A percentile compares a stretch with the other conserved stretches of the same genome.
These are phyloP conservation scores for Zeuzera pyrina DNA, from an alignment of 2,888 invertebrate species.

Conservation along the genomic window DNA sequence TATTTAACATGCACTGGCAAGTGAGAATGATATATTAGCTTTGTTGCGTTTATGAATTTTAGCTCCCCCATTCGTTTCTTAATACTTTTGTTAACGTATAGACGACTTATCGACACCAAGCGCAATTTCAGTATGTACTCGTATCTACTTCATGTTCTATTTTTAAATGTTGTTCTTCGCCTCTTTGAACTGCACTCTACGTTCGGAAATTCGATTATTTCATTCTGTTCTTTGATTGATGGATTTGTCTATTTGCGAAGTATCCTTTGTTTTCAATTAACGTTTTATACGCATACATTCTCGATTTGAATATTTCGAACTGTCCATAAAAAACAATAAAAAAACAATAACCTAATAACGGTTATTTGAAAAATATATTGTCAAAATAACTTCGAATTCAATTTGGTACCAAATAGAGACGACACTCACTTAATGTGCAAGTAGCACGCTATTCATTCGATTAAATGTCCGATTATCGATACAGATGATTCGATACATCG, in stretches of 20 bases:
- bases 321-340: no score
- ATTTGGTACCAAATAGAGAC: constrained; percentile 1
- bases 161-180: constrained; percentile 56
- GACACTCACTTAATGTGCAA: neutral
- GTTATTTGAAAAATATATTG: no score
- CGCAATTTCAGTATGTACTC: constrained; percentile 65
- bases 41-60: constrained; percentile 43
- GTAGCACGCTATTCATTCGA: neutral
- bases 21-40: no score
- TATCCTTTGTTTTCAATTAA: constrained; percentile 38
- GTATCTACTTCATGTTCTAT: constrained; percentile 33
- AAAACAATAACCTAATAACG: no score
- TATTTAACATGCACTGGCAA: no score
- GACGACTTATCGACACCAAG: constrained; percentile 52
- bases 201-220: constrained; percentile 11
- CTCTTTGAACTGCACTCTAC: constrained; percentile 67
- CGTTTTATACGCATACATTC: no score
- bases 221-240: constrained; percentile 67
- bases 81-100: constrained; percentile 48
- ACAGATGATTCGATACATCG: constrained; percentile 48
- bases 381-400: no score
- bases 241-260: no score
- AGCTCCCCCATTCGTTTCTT: constrained; percentile 30
- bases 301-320: no score
- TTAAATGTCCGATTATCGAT: constrained; percentile 38